phyloP scores from a whole-genome alignment of 2,797 vertebrate species.

The Phoxinus dragarum region DNA sequence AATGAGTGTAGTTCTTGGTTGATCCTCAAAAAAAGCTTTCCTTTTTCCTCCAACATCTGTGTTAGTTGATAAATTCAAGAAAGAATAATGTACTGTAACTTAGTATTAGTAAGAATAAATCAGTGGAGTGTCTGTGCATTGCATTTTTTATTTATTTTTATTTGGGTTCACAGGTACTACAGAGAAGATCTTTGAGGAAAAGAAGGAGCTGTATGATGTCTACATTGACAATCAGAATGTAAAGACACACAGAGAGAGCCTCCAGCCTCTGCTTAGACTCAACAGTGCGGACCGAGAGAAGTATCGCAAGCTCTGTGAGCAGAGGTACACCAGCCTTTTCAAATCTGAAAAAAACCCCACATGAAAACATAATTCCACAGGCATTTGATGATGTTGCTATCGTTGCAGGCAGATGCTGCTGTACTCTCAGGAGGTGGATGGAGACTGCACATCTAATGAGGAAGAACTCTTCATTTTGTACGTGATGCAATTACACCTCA shows the following conservation, averaged over 20 bases:
- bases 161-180: slow-evolving; percentile 85
- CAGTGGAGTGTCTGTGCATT: background rate
- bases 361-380: background rate
- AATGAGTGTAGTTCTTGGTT: background rate
- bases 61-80: background rate
- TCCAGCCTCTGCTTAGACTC: slow-evolving; percentile 90
- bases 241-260: slow-evolving; percentile 88
- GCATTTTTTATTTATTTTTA: background rate
- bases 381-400: slow-evolving; percentile 22
- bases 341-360: background rate
- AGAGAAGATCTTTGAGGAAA: slow-evolving; percentile 98
- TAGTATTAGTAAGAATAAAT: background rate
- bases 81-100: background rate
- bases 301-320: slow-evolving; percentile 93
- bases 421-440: slow-evolving; percentile 95
- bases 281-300: slow-evolving; percentile 94
- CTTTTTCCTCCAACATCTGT: background rate
- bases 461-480: slow-evolving; percentile 98
- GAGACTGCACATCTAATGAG: slow-evolving; percentile 90
- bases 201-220: slow-evolving; percentile 93
- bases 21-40: background rate
- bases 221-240: slow-evolving; percentile 99
- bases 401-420: slow-evolving; percentile 90
- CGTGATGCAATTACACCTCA: slow-evolving; percentile 71
- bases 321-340: slow-evolving; percentile 81